These are phyloP conservation scores for Neocrepidodera transversa DNA, from an alignment of 2,888 invertebrate genomes.

Conservation along the genomic window DNA sequence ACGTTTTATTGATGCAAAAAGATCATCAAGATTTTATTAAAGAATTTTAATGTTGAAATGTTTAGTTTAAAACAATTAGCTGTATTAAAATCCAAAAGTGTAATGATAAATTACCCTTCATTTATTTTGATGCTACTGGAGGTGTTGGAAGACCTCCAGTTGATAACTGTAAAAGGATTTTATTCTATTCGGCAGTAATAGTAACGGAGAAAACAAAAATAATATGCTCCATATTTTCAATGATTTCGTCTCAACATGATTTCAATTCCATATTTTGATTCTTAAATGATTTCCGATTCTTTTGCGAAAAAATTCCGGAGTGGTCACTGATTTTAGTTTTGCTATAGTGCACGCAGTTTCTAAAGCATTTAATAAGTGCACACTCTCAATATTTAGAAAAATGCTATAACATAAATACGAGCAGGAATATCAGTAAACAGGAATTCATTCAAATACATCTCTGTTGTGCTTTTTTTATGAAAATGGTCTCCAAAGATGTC, in stretches of 20 bases:
- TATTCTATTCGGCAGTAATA: constrained; percentile 33
- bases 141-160: constrained; percentile 31
- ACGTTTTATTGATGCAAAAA: constrained; percentile 31
- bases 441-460: constrained; percentile 18
- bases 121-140: constrained; percentile 41
- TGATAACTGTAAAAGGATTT: constrained; percentile 24
- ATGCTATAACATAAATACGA: constrained; percentile 9
- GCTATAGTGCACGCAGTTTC: constrained; percentile 35
- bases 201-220: constrained; percentile 18
- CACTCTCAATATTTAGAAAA: constrained; percentile 29
- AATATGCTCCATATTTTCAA: constrained; percentile 33
- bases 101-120: constrained; percentile 18
- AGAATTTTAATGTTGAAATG: constrained; percentile 36
- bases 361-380: constrained; percentile 23
- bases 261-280: constrained; percentile 33
- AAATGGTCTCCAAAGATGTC: constrained; percentile 33
- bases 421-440: not conserved
- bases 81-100: constrained; percentile 22
- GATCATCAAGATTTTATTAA: constrained; percentile 38
- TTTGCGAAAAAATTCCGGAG: constrained; percentile 22
- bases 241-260: constrained; percentile 30
- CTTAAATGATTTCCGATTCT: constrained; percentile 30
- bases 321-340: constrained; percentile 38
- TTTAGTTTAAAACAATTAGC: constrained; percentile 35
- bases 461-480: constrained; percentile 31